These are phyloP conservation scores for Acronicta aceris DNA, from an alignment of 2,888 invertebrate genomes.

Conservation along the genomic window DNA sequence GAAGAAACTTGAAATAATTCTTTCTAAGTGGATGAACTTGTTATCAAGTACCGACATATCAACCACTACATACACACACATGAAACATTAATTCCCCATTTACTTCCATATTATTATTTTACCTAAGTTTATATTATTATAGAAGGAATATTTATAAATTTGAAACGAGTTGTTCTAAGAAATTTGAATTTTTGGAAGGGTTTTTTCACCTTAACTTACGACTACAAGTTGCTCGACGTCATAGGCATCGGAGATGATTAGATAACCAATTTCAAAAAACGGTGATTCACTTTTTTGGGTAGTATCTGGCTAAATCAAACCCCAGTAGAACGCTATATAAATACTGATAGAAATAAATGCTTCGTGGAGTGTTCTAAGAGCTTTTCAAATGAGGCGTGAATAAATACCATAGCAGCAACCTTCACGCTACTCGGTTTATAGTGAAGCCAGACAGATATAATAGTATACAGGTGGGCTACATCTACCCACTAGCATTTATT, in stretches of 20 bases:
- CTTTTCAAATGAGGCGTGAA: constrained; percentile 54
- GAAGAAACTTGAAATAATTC: too few relatives aligned
- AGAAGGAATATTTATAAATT: background rate
- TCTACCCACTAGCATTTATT: background rate
- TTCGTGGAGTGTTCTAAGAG: constrained; percentile 36
- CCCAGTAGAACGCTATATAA: constrained; percentile 4
- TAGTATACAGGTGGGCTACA: constrained; percentile 14
- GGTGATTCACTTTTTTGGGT: too few relatives aligned
- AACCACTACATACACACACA: background rate
- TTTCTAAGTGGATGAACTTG: background rate
- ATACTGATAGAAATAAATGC: constrained; percentile 29
- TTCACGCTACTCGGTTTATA: constrained; percentile 17
- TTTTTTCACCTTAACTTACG: too few relatives aligned
- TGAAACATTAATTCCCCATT: background rate
- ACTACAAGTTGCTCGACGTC: too few relatives aligned
- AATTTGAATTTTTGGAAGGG: background rate
- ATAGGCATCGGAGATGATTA: too few relatives aligned
- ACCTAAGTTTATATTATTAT: too few relatives aligned
- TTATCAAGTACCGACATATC: background rate
- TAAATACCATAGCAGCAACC: constrained; percentile 33
- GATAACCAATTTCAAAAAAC: too few relatives aligned
- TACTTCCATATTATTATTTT: background rate
- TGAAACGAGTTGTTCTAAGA: background rate
- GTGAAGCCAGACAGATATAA: constrained; percentile 23
- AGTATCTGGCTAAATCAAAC: background rate